Percentiles rank a stretch among this genome's conserved stretches.
These are phyloP conservation scores for Centrocercus urophasianus DNA, from an alignment of 2,113 vertebrate genomes.

Conservation along the genomic window DNA sequence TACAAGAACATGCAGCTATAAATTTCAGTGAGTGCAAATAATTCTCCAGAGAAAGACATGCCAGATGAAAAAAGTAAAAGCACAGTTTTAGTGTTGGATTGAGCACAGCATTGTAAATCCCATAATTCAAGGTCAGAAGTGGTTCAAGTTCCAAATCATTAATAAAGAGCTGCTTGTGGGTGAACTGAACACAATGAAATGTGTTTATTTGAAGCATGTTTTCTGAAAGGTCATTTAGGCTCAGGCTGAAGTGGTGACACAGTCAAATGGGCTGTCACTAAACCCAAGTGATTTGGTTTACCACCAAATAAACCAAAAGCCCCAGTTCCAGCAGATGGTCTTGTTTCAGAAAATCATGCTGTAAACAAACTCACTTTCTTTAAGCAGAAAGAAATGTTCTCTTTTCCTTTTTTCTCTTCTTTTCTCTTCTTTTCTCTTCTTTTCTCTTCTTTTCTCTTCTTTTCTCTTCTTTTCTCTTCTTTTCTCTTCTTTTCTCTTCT, in stretches of 20 bases:
- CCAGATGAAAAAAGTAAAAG: neutral
- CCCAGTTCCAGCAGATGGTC: neutral
- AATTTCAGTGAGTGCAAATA: neutral
- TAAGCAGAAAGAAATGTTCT: neutral
- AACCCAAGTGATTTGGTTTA: neutral
- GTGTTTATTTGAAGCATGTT: neutral
- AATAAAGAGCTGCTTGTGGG: neutral
- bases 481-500: neutral
- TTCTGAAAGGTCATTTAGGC: neutral
- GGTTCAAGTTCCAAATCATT: neutral
- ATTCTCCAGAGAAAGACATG: neutral
- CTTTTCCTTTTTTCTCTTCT: fast-evolving
- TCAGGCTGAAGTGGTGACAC: neutral
- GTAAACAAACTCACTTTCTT: neutral
- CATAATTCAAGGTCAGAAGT: neutral
- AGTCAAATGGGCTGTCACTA: neutral
- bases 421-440: neutral
- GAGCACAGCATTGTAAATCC: neutral
- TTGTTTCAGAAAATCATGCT: neutral
- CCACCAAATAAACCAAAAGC: neutral
- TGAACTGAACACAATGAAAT: neutral
- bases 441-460: too few species aligned
- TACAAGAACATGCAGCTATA: neutral
- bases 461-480: fast-evolving
- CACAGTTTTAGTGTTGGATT: neutral